Percentiles rank a stretch among this genome's conserved stretches.
Conservation (phyloP, 2,797 vertebrate genomes). For the Melopsittacus undulatus region DNA sequence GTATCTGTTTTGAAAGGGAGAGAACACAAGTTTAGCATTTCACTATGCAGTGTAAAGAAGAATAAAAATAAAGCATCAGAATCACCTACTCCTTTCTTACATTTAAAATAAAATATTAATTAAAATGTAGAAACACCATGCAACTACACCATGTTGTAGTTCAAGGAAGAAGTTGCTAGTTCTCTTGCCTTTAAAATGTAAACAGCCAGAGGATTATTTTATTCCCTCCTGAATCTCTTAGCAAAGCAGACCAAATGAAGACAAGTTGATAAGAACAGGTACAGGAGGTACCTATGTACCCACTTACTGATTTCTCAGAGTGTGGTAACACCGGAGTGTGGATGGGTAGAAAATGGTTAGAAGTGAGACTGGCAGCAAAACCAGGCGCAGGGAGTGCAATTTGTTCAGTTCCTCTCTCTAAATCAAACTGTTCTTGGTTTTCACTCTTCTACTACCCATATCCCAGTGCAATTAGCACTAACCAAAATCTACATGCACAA, state of each 20-base stretch:
- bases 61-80: neutral
- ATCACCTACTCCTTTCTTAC: neutral
- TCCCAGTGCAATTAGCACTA: neutral
- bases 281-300: neutral
- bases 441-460: neutral
- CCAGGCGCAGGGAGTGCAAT: neutral
- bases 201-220: neutral
- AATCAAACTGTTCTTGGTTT: neutral
- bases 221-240: neutral
- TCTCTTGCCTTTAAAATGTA: neutral
- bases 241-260: neutral
- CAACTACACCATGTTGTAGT: neutral
- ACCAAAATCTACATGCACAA: neutral
- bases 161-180: neutral
- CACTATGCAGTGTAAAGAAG: neutral
- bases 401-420: neutral
- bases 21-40: constrained; percentile 41
- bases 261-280: neutral
- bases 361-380: neutral
- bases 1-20: constrained; percentile 82
- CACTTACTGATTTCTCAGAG: neutral
- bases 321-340: neutral
- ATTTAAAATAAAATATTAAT: neutral
- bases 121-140: neutral
- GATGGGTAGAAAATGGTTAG: neutral